A percentile compares a stretch with the other conserved stretches of the same genome.
Conservation (phyloP, 2,797 vertebrate genomes). For the Pristis pectinata region DNA sequence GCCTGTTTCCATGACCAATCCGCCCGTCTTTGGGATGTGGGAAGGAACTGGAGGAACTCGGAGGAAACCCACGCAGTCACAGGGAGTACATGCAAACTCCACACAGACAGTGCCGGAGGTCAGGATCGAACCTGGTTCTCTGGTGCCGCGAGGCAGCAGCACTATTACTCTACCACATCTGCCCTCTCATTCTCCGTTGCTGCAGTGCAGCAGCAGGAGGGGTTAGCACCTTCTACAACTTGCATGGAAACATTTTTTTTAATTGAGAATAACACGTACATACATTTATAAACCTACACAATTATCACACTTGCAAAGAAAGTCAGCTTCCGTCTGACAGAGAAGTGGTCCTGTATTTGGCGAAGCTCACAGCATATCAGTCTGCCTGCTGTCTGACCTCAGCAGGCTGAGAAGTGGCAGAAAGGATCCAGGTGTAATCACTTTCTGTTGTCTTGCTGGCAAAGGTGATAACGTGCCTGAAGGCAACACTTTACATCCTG, state of each 20-base stretch:
- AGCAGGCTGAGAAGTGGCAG: slow-evolving; percentile 59
- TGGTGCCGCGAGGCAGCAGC: no score
- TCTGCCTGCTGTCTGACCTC: slow-evolving; percentile 58
- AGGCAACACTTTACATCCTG: slow-evolving; percentile 10
- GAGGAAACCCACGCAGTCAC: no score
- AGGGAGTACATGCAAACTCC: no score
- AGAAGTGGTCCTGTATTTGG: background rate
- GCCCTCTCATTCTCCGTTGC: no score
- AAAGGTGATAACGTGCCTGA: slow-evolving; percentile 50
- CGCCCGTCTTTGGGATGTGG: no score
- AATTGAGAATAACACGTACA: background rate
- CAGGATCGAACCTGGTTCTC: no score
- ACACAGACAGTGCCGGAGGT: no score
- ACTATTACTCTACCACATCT: no score
- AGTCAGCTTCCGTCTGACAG: background rate
- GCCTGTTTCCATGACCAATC: no score
- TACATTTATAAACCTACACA: background rate
- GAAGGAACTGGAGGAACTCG: no score
- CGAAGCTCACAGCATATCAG: background rate
- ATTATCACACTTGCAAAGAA: background rate
- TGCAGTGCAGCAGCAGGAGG: no score
- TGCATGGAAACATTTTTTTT: background rate
- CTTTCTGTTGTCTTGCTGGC: slow-evolving; percentile 52
- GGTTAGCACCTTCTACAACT: background rate
- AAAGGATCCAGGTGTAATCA: slow-evolving; percentile 65